Conservation (phyloP, 2,888 invertebrate genomes). For the Agrilus mali region DNA sequence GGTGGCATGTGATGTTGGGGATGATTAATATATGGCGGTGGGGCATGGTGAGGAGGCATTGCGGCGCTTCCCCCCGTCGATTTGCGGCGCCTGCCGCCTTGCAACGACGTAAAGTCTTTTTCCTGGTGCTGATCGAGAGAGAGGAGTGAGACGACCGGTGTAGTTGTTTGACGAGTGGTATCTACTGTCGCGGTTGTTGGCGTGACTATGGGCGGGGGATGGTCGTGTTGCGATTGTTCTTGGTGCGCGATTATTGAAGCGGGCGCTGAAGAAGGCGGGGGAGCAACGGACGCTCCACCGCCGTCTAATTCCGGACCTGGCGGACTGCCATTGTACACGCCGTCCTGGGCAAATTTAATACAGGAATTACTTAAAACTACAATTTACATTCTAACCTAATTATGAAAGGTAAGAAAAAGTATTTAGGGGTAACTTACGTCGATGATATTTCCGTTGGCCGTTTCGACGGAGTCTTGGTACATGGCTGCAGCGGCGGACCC, state of each 20-base stretch:
- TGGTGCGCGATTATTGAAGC: no score
- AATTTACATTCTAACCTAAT: neutral
- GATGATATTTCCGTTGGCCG: slow-evolving; percentile 21
- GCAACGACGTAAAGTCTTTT: slow-evolving; percentile 30
- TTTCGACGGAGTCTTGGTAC: slow-evolving; percentile 24
- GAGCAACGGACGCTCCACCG: no score
- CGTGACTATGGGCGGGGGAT: no score
- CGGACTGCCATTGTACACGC: no score
- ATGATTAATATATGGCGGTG: slow-evolving; percentile 1
- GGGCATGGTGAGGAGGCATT: slow-evolving; percentile 2
- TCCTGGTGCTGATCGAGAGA: slow-evolving; percentile 30
- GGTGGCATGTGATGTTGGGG: slow-evolving; percentile 1
- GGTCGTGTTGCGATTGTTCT: no score
- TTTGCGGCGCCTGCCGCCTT: slow-evolving; percentile 28
- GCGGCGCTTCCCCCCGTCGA: slow-evolving; percentile 3
- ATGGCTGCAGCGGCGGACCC: slow-evolving; percentile 13
- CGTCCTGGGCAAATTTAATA: no score
- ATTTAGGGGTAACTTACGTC: slow-evolving; percentile 21
- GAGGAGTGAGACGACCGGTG: slow-evolving; percentile 31
- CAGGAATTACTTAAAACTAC: no score
- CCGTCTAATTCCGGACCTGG: no score
- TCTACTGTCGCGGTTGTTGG: slow-evolving; percentile 3
- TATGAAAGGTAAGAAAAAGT: neutral
- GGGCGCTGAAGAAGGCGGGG: no score
- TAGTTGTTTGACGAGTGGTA: slow-evolving; percentile 22